These are phyloP conservation scores for Metridium senile DNA, from an alignment of 92 coral and sea anemone species.

Conservation along the genomic window DNA sequence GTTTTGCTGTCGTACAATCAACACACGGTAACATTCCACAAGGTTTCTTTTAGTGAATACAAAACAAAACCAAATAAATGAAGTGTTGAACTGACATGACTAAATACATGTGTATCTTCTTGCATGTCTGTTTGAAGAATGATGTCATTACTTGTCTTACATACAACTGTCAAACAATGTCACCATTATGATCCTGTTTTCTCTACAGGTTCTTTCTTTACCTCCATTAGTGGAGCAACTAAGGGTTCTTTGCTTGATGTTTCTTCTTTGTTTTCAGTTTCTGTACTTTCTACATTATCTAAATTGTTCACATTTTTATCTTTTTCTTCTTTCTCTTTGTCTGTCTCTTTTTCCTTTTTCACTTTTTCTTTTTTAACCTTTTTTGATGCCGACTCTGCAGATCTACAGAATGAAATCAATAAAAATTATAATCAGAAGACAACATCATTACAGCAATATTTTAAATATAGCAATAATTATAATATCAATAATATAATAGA, in stretches of 20 bases:
- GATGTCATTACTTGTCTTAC: background rate
- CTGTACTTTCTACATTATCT: slow-evolving; percentile 21
- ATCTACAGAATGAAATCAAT: slow-evolving; percentile 24
- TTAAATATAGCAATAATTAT: no score
- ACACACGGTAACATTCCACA: background rate
- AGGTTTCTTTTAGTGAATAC: no score
- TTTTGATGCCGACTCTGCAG: slow-evolving; percentile 75
- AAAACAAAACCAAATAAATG: background rate
- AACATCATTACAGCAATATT: no score
- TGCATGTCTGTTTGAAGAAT: background rate
- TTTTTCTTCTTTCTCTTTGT: slow-evolving; percentile 62
- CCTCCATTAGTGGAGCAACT: slow-evolving; percentile 8
- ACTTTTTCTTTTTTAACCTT: slow-evolving; percentile 74
- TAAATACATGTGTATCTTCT: background rate
- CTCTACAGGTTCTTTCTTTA: slow-evolving; percentile 7
- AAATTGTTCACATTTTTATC: slow-evolving; percentile 36
- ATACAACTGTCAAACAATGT: background rate
- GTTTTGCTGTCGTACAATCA: no score
- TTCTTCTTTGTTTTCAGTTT: slow-evolving; percentile 16
- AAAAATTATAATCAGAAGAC: background rate
- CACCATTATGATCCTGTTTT: background rate
- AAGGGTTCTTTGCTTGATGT: slow-evolving; percentile 10
- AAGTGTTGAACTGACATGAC: background rate
- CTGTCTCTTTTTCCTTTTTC: slow-evolving; percentile 62
- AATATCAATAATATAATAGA: no score